Base-by-base conservation (phyloP, 2,113 vertebrate genomes). In the Chascanopsetta lugubris region DNA sequence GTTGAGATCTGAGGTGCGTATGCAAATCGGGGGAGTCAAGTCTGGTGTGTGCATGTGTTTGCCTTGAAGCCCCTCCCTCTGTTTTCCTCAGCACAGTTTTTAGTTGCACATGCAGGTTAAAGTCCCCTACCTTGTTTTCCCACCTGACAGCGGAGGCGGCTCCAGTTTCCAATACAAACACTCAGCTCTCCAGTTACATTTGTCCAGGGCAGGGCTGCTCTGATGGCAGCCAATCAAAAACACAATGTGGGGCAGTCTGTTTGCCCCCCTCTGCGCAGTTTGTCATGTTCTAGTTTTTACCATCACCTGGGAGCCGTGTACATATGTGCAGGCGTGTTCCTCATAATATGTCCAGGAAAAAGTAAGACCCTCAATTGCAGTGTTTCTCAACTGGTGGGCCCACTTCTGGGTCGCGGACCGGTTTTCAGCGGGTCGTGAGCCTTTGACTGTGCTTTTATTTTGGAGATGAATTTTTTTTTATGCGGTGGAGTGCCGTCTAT, bases 121-220 rank as follows among this genome's bases (percentile, higher is more conserved):
- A 88, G 79, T 85, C 75, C 70, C 85, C 69, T 17, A 75, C 83
- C 68, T 85, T 80, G 76, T 89, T 87, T 86, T 87, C 77, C 79
- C 76, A 83, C 77, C 83, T 84, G 83, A 82, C 75, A 79, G 66
- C 69, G 69, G 72, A 61, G 68, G 69, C 73, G 75, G 84, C 86
- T 89, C 75, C 58, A 76, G 89, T 92, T 91, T 92, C 88, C 82
- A 91, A 69, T 82, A 86, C 88, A 91, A 91, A 90, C 87, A 84
- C 64, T 45, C 64, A 21, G 59, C 59, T 91, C 90, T 91, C 89
- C 49, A 49, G 85, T 91, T 92, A 83, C 91, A 87, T 89, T 90
- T 90, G 75, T 84, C 76, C 61, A 86, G 76, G 79, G 81, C 69
- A 78, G 58, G 69, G 54, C 73, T 64, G 57, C 10, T 11, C 59